These are phyloP conservation scores for Euplexia lucipara DNA, from an alignment of 2,888 invertebrate genomes.

Conservation along the genomic window DNA sequence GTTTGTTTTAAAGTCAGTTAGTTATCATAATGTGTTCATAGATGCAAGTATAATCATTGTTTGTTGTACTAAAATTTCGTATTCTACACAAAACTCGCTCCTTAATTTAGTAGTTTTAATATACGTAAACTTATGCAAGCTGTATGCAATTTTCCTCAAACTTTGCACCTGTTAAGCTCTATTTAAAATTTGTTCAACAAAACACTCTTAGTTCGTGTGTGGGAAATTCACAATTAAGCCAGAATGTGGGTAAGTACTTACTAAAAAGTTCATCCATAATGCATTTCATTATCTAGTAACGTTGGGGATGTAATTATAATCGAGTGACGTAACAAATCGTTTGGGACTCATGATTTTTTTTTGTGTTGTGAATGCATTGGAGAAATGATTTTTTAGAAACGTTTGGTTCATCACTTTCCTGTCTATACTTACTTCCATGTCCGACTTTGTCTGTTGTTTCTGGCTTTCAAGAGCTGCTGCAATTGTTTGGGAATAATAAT, in stretches of 20 bases:
- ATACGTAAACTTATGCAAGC: slow-evolving; percentile 72
- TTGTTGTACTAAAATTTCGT: slow-evolving; percentile 53
- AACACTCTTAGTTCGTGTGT: slow-evolving; percentile 70
- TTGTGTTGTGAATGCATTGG: too few species aligned
- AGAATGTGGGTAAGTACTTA: slow-evolving; percentile 51
- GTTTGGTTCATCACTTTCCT: too few species aligned
- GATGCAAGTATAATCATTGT: slow-evolving; percentile 35
- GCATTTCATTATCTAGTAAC: slow-evolving; percentile 14
- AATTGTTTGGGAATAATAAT: too few species aligned
- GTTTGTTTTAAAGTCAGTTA: not conserved
- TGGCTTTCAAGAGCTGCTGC: too few species aligned
- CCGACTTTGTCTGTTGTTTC: too few species aligned
- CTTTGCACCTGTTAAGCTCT: slow-evolving; percentile 74
- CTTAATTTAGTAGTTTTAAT: slow-evolving; percentile 79
- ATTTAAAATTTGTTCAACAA: slow-evolving; percentile 78
- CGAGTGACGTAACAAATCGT: not conserved
- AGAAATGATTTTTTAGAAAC: too few species aligned
- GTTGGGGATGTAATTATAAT: not conserved
- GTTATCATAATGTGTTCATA: slow-evolving; percentile 14
- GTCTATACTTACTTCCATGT: too few species aligned
- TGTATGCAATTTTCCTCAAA: slow-evolving; percentile 76
- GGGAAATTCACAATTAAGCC: slow-evolving; percentile 64
- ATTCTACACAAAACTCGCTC: slow-evolving; percentile 59
- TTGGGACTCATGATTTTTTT: too few species aligned
- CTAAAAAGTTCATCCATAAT: slow-evolving; percentile 46